These are phyloP conservation scores for Arbacia lixula DNA, from an alignment of 53 echinoderm and acorn worm species.

Conservation along the genomic window DNA sequence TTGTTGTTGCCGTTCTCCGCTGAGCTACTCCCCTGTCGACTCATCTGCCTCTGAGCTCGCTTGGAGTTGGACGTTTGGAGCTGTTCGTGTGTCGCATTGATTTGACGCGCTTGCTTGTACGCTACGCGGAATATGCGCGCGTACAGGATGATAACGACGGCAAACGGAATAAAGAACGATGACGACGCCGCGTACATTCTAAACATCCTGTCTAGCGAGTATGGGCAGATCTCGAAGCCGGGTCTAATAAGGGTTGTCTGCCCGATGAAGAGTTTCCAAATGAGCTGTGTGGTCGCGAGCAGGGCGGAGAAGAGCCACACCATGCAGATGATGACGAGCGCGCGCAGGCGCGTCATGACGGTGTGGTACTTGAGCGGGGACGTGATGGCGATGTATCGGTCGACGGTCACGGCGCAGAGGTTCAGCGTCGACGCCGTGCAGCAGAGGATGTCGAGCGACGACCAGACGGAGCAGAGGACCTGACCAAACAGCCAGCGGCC, in stretches of 20 bases:
- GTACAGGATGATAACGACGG: conserved; percentile 57
- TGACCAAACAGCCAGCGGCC: conserved; percentile 62
- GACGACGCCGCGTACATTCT: conserved; percentile 51
- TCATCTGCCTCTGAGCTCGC: neutral
- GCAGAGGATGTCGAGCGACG: conserved; percentile 60
- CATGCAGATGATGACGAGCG: conserved; percentile 22
- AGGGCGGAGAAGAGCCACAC: conserved; percentile 54
- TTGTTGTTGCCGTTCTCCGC: conserved; percentile 10
- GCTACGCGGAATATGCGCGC: conserved; percentile 67
- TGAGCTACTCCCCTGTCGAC: neutral
- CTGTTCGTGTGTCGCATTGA: conserved; percentile 42
- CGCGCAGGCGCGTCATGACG: conserved; percentile 28
- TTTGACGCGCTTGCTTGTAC: conserved; percentile 63
- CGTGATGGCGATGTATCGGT: conserved; percentile 59
- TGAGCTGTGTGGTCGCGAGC: conserved; percentile 44
- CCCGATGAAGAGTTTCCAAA: conserved; percentile 39
- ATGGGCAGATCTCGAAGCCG: conserved; percentile 48
- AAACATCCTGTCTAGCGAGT: conserved; percentile 41
- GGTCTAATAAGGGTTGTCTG: conserved; percentile 24
- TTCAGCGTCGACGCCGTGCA: conserved; percentile 61
- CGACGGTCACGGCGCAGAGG: conserved; percentile 59
- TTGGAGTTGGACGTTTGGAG: conserved; percentile 11
- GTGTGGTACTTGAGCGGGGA: conserved; percentile 52
- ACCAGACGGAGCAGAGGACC: conserved; percentile 59
- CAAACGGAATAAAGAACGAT: conserved; percentile 65